These are phyloP conservation scores for Ranitomeya variabilis DNA, from an alignment of 2,113 vertebrate genomes.

Conservation along the genomic window DNA sequence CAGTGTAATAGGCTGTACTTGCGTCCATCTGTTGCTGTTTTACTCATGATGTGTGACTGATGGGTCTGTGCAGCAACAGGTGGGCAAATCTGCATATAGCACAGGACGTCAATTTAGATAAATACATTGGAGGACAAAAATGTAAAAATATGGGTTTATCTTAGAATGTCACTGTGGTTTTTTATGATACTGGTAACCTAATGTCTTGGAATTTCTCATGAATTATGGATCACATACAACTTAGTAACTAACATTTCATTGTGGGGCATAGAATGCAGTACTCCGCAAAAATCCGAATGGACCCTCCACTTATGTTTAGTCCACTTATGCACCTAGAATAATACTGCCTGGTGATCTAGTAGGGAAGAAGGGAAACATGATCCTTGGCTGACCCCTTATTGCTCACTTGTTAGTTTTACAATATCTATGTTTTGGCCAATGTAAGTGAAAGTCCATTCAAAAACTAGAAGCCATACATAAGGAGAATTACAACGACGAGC, in stretches of 20 bases:
- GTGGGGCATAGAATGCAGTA: too few relatives aligned
- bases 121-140: constrained; percentile 2
- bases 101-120: constrained; percentile 4
- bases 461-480: too few relatives aligned
- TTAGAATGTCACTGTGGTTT: background rate
- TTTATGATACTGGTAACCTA: background rate
- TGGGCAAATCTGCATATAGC: constrained; percentile 25
- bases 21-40: constrained; percentile 40
- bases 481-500: too few relatives aligned
- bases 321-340: too few relatives aligned
- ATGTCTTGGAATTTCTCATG: background rate
- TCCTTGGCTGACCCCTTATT: too few relatives aligned
- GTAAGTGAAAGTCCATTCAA: too few relatives aligned
- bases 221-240: background rate
- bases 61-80: constrained; percentile 32
- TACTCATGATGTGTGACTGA: constrained; percentile 36
- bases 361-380: too few relatives aligned
- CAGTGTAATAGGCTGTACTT: background rate
- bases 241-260: background rate
- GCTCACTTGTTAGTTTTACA: too few relatives aligned
- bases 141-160: background rate
- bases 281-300: too few relatives aligned
- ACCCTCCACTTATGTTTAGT: too few relatives aligned
- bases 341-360: too few relatives aligned
- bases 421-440: too few relatives aligned